Evolutionary conservation across 2,888 invertebrate genomes (phyloP).

Genomic region (Tipula unca): DNA sequence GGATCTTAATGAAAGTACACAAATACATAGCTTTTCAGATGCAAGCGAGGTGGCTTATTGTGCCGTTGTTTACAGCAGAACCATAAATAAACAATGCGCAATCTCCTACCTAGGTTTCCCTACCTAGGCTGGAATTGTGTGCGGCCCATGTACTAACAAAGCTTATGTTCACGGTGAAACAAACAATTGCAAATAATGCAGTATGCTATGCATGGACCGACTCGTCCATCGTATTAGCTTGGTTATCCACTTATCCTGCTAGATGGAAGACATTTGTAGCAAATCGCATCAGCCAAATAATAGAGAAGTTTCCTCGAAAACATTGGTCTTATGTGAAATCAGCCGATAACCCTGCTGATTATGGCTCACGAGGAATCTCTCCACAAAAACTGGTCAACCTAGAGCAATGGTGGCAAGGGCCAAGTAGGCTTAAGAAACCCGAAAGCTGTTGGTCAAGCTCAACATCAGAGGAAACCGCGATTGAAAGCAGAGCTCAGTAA

Average conservation of each 20-base stretch:
- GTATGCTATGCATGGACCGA: too few species aligned
- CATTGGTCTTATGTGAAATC: neutral
- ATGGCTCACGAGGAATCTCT: neutral
- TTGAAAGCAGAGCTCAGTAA: too few species aligned
- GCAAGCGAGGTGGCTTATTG: too few species aligned
- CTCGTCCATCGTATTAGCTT: conserved; percentile 27
- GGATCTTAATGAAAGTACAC: too few species aligned
- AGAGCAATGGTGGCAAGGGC: neutral
- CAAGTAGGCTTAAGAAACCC: neutral
- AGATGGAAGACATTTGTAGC: conserved; percentile 29
- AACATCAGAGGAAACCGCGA: too few species aligned
- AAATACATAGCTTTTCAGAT: too few species aligned
- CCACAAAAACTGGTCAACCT: neutral
- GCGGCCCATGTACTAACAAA: neutral
- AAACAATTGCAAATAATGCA: conserved; percentile 21
- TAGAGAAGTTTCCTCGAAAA: neutral
- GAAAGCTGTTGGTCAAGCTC: neutral
- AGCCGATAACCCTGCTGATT: too few species aligned
- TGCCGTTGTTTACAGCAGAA: too few species aligned
- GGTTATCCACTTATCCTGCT: conserved; percentile 26
- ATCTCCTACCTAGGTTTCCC: too few species aligned
- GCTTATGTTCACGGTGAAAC: too few species aligned
- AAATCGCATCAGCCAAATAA: too few species aligned
- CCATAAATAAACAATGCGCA: too few species aligned
- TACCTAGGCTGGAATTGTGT: neutral